Evolutionary conservation across 2,797 vertebrate species (phyloP), one percentile per base, ranked within the genome.

Genomic region (Ataeniobius toweri): DNA sequence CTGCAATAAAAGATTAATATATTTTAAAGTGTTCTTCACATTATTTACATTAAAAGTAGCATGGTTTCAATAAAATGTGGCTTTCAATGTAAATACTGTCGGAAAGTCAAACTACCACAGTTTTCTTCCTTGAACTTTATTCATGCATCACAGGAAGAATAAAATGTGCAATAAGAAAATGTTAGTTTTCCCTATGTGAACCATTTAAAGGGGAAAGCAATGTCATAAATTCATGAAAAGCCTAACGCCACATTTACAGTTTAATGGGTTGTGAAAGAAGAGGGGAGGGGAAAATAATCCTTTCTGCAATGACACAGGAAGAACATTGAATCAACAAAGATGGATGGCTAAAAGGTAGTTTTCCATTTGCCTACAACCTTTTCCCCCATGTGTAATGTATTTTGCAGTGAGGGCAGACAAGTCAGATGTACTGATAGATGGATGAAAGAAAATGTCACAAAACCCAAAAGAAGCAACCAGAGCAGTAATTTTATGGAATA

Each of bases 191-290:
- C 75, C 84, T 74, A 88, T 76, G 74, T 86, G 68, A 81, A 83
- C 78, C 81, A 89, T 81, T 85, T 91, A 76, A 92, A 86, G 83
- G 80, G 61, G 67, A 76, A 83, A 82, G 76, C 73, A 70, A 75
- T 74, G 75, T 74, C 81, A 88, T 92, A 93, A 90, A 88, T 80
- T 86, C 41, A 77, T 88, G 79, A 87, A 91, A 90, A 85, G 86
- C 89, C 88, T 85, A 88, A 91, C 68, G 74, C 79, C 82, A 89
- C 84, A 87, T 90, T 93, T 89, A 89, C 79, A 89, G 84, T 87
- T 83, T 89, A 92, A 92, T 87, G 79, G 81, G 70, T 86, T 89
- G 81, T 83, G 71, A 79, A 85, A 46, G 41, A 61, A 28, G n/a
- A 59, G 41, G 56, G 63, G 58, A 83, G 80, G 36, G 61, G 74